phyloP scores from a whole-genome alignment of 2,113 vertebrate species.

The Megaleporinus macrocephalus region DNA sequence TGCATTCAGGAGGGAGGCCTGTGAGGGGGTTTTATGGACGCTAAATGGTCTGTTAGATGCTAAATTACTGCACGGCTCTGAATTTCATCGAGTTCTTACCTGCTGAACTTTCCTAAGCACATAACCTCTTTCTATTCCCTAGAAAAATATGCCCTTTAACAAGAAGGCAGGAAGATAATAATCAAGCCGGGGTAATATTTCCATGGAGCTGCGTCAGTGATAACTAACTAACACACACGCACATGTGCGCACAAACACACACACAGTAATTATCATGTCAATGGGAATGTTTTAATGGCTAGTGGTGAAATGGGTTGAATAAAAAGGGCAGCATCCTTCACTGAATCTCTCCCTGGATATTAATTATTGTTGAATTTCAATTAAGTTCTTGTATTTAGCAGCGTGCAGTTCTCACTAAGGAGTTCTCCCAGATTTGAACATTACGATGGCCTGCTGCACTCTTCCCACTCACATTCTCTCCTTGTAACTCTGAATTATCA shows the following conservation, averaged over 20 bases:
- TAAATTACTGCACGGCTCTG: conserved; percentile 14
- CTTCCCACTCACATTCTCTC: conserved; percentile 67
- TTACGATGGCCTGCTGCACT: conserved; percentile 41
- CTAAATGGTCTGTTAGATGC: conserved; percentile 10
- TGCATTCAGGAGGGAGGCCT: not conserved
- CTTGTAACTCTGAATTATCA: conserved; percentile 89
- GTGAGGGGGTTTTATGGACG: not conserved
- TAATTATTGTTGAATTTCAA: conserved; percentile 84
- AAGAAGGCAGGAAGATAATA: conserved; percentile 41
- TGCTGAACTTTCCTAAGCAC: conserved; percentile 25
- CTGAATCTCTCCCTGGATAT: conserved; percentile 67
- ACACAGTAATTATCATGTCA: conserved; percentile 73
- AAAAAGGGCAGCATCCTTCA: conserved; percentile 66
- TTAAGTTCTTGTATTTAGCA: conserved; percentile 70
- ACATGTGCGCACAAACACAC: conserved; percentile 41
- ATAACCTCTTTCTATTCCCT: conserved; percentile 36
- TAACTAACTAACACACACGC: not conserved
- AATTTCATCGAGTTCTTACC: conserved; percentile 27
- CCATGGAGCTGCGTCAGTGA: conserved; percentile 9
- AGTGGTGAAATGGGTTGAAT: conserved; percentile 60
- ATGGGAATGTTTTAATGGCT: conserved; percentile 56
- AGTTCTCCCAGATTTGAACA: conserved; percentile 25
- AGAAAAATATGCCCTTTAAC: conserved; percentile 37
- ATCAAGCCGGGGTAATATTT: conserved; percentile 51
- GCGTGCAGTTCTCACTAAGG: conserved; percentile 38